Evolutionary conservation across 2,888 invertebrate species (phyloP).

Genomic region (Epinotia brunnichana): DNA sequence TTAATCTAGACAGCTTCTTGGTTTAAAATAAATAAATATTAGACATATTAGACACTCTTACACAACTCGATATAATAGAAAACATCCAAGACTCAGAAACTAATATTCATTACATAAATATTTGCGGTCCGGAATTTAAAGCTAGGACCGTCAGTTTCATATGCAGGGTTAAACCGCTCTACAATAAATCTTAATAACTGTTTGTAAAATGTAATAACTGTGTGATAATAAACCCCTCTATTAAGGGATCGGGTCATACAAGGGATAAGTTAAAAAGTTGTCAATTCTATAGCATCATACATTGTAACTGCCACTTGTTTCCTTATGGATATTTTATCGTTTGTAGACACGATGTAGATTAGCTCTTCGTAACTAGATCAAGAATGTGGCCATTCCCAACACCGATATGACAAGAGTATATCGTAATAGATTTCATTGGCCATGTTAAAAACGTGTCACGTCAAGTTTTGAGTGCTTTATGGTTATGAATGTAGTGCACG

Average conservation of each 20-base stretch:
- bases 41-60: no score
- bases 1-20: no score
- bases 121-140: no score
- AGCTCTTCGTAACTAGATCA: conserved; percentile 28
- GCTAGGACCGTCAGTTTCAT: no score
- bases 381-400: conserved; percentile 33
- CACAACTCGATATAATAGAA: no score
- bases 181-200: no score
- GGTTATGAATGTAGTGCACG: conserved; percentile 13
- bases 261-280: neutral
- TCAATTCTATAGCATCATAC: neutral
- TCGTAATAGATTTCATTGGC: conserved; percentile 31
- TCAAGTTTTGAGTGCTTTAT: conserved; percentile 15
- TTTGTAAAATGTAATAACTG: neutral
- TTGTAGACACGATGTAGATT: neutral
- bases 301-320: conserved; percentile 2
- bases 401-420: conserved; percentile 26
- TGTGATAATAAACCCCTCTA: neutral
- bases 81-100: no score
- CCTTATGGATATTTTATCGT: neutral
- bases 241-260: no score
- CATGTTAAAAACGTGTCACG: conserved; percentile 15
- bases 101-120: no score
- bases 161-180: no score
- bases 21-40: no score